phyloP scores from a whole-genome alignment of 2,888 invertebrate species.

The Pseudococcus longispinus region DNA sequence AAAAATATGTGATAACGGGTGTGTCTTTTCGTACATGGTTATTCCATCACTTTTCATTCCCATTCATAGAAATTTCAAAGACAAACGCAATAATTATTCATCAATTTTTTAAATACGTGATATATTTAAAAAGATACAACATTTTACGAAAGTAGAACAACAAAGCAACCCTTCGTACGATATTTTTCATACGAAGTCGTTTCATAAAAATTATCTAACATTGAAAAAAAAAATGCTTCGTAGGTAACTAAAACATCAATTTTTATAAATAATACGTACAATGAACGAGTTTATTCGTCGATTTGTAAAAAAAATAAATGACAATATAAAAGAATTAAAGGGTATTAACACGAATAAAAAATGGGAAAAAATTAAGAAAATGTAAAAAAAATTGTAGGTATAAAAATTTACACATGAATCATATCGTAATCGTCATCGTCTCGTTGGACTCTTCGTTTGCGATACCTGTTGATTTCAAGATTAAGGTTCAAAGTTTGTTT shows the following conservation, averaged over 20 bases:
- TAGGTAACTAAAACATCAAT: slow-evolving; percentile 45
- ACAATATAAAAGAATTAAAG: not conserved
- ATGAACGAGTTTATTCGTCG: slow-evolving; percentile 3
- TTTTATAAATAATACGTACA: slow-evolving; percentile 1
- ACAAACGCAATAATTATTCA: not conserved
- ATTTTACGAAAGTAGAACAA: slow-evolving; percentile 30
- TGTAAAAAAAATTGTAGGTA: not conserved
- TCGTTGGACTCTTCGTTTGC: slow-evolving; percentile 47
- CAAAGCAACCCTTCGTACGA: not conserved
- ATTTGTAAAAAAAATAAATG: not conserved
- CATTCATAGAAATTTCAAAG: too few relatives aligned
- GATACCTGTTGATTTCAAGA: slow-evolving; percentile 47
- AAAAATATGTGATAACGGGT: too few relatives aligned
- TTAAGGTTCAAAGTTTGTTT: too few relatives aligned
- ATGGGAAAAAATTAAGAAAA: not conserved
- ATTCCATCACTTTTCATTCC: too few relatives aligned
- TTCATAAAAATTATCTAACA: slow-evolving; percentile 43
- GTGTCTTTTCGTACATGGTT: too few relatives aligned
- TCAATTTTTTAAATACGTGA: not conserved
- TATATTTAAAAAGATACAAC: slow-evolving; percentile 9
- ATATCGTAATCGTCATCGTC: slow-evolving; percentile 48
- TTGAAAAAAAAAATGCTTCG: slow-evolving; percentile 31
- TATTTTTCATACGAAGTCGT: not conserved
- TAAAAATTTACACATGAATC: slow-evolving; percentile 47
- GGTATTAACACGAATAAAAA: not conserved